phyloP scores from a whole-genome alignment of 2,888 invertebrate species.

The Tiliacea citrago region DNA sequence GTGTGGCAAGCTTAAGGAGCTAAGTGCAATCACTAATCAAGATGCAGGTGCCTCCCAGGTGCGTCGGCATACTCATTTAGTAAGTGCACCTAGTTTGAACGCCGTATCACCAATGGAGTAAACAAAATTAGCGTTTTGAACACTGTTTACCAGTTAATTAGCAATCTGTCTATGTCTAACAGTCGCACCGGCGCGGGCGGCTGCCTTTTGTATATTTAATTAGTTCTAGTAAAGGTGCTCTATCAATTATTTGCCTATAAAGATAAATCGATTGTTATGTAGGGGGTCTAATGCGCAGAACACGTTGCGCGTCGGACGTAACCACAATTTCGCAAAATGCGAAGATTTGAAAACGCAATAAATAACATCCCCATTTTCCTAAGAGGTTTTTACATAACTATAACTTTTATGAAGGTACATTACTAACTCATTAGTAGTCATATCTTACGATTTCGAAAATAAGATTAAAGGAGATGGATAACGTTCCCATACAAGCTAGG shows the following conservation, averaged over 20 bases:
- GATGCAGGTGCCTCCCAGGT: conserved; percentile 87
- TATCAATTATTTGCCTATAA: conserved; percentile 12
- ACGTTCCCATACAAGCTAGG: no score
- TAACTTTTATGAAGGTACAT: background rate
- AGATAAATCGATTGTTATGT: background rate
- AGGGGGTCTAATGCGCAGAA: background rate
- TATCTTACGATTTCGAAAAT: background rate
- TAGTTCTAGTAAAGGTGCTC: conserved; percentile 10
- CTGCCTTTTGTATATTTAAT: conserved; percentile 29
- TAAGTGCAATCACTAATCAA: conserved; percentile 87
- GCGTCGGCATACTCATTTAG: conserved; percentile 78
- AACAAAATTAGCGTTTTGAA: conserved; percentile 74
- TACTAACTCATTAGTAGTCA: background rate
- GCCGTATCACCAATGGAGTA: conserved; percentile 68
- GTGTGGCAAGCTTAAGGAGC: conserved; percentile 79
- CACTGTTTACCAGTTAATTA: conserved; percentile 67
- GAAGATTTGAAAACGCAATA: background rate
- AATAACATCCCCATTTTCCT: background rate
- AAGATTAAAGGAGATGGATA: background rate
- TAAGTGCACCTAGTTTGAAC: conserved; percentile 78
- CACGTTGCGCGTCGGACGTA: no score
- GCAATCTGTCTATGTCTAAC: conserved; percentile 62
- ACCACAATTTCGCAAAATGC: background rate
- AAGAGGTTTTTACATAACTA: background rate
- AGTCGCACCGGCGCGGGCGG: conserved; percentile 13